Conservation (phyloP, 30 jellyfish, hydroid and myxozoan species). For the Pelagia noctiluca region DNA sequence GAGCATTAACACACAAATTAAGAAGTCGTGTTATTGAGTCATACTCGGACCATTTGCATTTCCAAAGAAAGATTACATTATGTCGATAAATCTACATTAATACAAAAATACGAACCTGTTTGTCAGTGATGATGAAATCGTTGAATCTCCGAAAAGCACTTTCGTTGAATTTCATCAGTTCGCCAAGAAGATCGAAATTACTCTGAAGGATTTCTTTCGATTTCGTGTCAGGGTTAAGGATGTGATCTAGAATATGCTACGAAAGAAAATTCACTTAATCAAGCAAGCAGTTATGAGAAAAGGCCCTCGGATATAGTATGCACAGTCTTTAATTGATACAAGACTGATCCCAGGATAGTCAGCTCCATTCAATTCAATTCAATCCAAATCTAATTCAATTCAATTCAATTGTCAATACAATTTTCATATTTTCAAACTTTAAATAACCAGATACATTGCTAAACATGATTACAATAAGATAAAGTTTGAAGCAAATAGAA, state of each 20-base stretch:
- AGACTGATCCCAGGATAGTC: too few species aligned
- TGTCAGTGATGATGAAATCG: conserved; percentile 53
- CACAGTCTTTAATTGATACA: neutral
- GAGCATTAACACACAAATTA: too few species aligned
- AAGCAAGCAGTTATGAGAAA: neutral
- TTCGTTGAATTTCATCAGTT: conserved; percentile 92
- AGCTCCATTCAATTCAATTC: neutral
- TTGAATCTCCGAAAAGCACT: conserved; percentile 85
- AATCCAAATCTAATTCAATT: neutral
- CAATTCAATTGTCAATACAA: too few species aligned
- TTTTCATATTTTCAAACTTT: too few species aligned
- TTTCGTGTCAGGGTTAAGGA: conserved; percentile 79
- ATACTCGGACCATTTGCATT: too few species aligned
- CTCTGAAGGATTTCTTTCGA: conserved; percentile 97
- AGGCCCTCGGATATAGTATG: too few species aligned
- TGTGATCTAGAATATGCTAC: conserved; percentile 86
- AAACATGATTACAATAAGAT: too few species aligned
- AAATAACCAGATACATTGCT: too few species aligned
- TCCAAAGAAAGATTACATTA: too few species aligned
- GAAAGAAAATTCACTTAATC: neutral
- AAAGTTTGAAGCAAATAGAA: too few species aligned
- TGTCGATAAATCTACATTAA: too few species aligned
- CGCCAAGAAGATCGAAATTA: conserved; percentile 99
- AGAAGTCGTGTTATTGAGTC: too few species aligned
- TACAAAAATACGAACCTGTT: conserved; percentile 78